phyloP scores from a whole-genome alignment of 2,797 vertebrate species.

The Lagorchestes hirsutus region DNA sequence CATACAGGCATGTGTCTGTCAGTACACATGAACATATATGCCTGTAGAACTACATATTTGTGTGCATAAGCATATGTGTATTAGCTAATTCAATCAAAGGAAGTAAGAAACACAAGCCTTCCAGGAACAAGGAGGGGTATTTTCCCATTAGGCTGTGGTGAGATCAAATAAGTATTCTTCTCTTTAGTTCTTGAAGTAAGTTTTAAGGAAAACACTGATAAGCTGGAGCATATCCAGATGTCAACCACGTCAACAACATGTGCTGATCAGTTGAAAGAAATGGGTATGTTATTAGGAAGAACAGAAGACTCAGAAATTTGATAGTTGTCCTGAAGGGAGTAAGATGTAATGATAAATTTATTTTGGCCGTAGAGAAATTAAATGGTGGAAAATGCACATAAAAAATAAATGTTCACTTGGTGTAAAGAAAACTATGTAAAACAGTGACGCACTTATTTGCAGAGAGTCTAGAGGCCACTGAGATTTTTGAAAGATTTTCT shows the following conservation, averaged over 20 bases:
- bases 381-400: background rate
- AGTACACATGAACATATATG: background rate
- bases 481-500: background rate
- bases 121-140: background rate
- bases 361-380: background rate
- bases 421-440: background rate
- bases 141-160: background rate
- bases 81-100: background rate
- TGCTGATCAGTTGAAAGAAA: background rate
- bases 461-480: background rate
- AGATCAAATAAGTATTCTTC: background rate
- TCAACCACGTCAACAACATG: background rate
- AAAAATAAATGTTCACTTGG: background rate
- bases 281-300: background rate
- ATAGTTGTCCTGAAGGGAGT: background rate
- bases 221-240: background rate
- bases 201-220: background rate
- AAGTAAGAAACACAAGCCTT: background rate
- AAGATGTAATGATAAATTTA: background rate
- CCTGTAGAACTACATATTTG: background rate
- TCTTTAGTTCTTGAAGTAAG: background rate
- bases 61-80: background rate
- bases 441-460: background rate
- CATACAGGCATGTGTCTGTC: background rate
- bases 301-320: background rate